These are phyloP conservation scores for Leptonema lineaticorne DNA, from an alignment of 1,140 invertebrate species.

Conservation along the genomic window DNA sequence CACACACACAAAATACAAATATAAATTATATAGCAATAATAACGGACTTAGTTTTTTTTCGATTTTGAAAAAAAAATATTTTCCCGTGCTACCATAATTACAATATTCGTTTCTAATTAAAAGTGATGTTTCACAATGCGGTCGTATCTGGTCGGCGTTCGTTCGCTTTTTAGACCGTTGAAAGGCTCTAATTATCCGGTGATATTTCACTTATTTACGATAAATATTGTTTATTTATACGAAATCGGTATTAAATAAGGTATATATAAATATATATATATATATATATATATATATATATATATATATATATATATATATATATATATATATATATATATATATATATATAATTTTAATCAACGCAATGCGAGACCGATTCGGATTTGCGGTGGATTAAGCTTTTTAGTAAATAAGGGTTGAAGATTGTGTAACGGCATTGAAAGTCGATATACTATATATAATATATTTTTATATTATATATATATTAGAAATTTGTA, in stretches of 20 bases:
- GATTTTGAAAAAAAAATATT: too few relatives aligned
- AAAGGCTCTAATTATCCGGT: slow-evolving; percentile 12
- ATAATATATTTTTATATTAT: too few relatives aligned
- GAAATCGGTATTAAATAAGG: not conserved
- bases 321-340: not conserved
- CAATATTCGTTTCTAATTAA: slow-evolving; percentile 17
- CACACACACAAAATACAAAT: too few relatives aligned
- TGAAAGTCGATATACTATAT: too few relatives aligned
- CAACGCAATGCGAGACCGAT: too few relatives aligned
- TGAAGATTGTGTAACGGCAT: too few relatives aligned
- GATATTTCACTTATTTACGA: not conserved
- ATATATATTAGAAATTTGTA: too few relatives aligned
- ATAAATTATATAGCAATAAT: too few relatives aligned
- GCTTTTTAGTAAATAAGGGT: too few relatives aligned
- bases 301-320: not conserved
- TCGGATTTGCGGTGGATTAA: too few relatives aligned
- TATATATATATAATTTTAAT: not conserved
- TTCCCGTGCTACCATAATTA: slow-evolving; percentile 1
- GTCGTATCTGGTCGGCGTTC: not conserved
- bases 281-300: too few relatives aligned
- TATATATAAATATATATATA: not conserved
- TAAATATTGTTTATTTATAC: not conserved
- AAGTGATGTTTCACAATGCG: slow-evolving; percentile 1
- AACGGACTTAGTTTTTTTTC: too few relatives aligned
- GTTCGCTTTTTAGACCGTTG: not conserved